Evolutionary conservation across 2,888 invertebrate species (phyloP), one percentile per base, ranked within the genome.

Genomic region (Phyto melanocephala): DNA sequence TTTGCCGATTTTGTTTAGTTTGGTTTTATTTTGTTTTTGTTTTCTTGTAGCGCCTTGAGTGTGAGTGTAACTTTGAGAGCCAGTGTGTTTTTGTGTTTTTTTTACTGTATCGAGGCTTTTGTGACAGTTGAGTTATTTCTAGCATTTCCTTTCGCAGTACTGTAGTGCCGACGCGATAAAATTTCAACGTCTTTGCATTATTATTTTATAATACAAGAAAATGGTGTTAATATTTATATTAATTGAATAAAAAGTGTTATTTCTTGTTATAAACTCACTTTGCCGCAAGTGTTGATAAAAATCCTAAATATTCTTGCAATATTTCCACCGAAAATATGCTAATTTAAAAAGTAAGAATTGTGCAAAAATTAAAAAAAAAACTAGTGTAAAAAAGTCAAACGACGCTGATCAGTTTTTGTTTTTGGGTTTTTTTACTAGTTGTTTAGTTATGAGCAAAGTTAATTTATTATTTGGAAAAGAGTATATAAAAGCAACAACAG

Each of bases 91-190:
- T n/a, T n/a, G n/a, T n/a, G n/a, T n/a, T n/a, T n/a, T n/a, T n/a
- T n/a, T 80, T 80, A 58, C 70, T 65, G 76, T 68, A 65, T 81
- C 52, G 77, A 67, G 72, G 67, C 35, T 80, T 75, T 81, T 80
- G 72, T 79, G 84, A 78, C 83, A 84, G 80, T 81, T 84, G 84
- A 83, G 84, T 80, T 78, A 76, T 83, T 83, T 84, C 68, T 72
- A 80, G 75, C 82, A 80, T 80, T 80, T 84, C 78, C 79, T 81
- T 76, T 79, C 79, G 81, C 78, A 79, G 81, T 77, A 79, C 65
- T 79, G 70, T 72, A 74, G 70, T 83, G 83, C 75, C 74, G 83
- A 83, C 80, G 83, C 84, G 82, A 81, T 82, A 83, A 65, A 75
- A 81, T 62, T 81, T 58, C 40, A 60, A 37, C 56, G 56, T 75